Evolutionary conservation across 92 coral and sea anemone species (phyloP), one percentile per base, ranked within the genome.

Genomic region (Epizoanthus illoricatus): DNA sequence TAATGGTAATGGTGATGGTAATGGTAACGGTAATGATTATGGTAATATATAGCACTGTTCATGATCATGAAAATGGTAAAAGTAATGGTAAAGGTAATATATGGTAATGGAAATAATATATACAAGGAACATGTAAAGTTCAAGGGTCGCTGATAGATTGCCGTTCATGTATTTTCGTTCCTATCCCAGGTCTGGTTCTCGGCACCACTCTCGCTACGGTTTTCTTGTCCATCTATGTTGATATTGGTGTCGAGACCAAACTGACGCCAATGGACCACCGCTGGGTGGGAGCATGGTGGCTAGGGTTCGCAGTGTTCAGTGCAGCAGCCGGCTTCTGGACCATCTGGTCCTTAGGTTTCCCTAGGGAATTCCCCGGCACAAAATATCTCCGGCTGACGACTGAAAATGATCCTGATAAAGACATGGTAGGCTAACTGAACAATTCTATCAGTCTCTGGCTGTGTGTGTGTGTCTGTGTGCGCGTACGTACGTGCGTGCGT

Each of bases 251-350:
- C 33, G 84, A 88, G 89, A 94, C 97, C 75, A 73, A 85, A 7
- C 85, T 94, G 75, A 92, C 94, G 54, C 91, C 88, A 7, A 59
- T 71, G 65, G 93, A 91, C 66, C 86, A 86, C 49, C 83, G 84
- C 20, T 94, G 98, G 98, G 92, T 92, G 74, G 98, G 98, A 49
- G 92, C 92, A 90, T 94, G 98, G 98, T 94, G 98, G 98, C 90
- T 94, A 79, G 98, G 97, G 0, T 94, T 84, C 72, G 80, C 84
- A 70, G 84, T 92, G 49, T 84, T 86, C 73, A 87, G 87, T 11
- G 90, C 78, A 5, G 71, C 88, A 15, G 84, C 91, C 43, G 84
- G 84, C 7, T 79, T 94, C 76, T 88, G 91, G 87, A 85, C 92
- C 36, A 75, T 87, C 40, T 92, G 97, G 94, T 72, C 91, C 43